These are phyloP conservation scores for Gnatocerus cornutus DNA, from an alignment of 2,888 invertebrate species.

Conservation along the genomic window DNA sequence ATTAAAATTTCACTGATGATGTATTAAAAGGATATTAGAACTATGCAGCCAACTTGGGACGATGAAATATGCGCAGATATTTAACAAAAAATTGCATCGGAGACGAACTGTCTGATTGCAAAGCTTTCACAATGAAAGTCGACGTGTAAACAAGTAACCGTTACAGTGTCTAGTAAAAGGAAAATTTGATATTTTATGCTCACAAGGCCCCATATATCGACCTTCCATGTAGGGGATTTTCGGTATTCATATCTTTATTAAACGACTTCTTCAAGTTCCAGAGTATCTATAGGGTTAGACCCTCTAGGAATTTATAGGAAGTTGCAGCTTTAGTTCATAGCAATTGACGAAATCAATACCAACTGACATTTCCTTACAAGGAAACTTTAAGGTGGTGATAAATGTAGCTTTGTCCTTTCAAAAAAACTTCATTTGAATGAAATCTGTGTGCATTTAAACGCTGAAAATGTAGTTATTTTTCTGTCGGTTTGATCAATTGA, in stretches of 20 bases:
- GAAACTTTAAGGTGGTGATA: slow-evolving; percentile 46
- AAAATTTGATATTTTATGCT: slow-evolving; percentile 37
- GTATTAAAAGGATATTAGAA: not conserved
- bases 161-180: slow-evolving; percentile 36
- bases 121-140: slow-evolving; percentile 16
- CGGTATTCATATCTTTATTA: slow-evolving; percentile 44
- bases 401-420: slow-evolving; percentile 15
- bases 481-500: no score
- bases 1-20: not conserved
- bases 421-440: no score
- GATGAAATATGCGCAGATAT: slow-evolving; percentile 29
- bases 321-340: slow-evolving; percentile 22
- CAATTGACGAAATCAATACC: slow-evolving; percentile 43
- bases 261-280: slow-evolving; percentile 44
- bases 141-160: slow-evolving; percentile 43
- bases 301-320: slow-evolving; percentile 32
- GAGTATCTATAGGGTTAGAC: slow-evolving; percentile 28
- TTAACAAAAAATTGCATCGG: slow-evolving; percentile 35
- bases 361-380: slow-evolving; percentile 30
- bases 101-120: not conserved
- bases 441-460: no score
- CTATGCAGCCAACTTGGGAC: slow-evolving; percentile 16
- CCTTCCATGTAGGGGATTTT: slow-evolving; percentile 34
- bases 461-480: no score
- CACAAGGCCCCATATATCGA: slow-evolving; percentile 21